Percentiles rank a stretch among this genome's conserved stretches.
phyloP scores from a whole-genome alignment of 2,113 vertebrate genomes.

The Sebastes schlegelii region DNA sequence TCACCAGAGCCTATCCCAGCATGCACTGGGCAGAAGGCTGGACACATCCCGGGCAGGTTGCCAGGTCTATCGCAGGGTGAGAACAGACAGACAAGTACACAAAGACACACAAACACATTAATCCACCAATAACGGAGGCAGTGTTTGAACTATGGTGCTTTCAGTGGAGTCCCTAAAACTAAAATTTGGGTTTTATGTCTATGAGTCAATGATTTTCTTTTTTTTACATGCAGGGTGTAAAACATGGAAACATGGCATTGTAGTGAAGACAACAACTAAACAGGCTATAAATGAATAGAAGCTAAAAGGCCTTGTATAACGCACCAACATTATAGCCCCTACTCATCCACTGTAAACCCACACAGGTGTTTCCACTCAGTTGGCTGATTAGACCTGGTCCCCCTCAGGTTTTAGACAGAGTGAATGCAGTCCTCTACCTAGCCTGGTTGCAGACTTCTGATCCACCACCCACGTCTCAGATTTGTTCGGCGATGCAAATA shows the following conservation, averaged over 20 bases:
- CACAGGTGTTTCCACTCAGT: constrained; percentile 34
- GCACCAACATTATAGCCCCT: neutral
- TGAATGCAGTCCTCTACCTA: neutral
- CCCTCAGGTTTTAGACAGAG: neutral
- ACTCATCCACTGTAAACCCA: constrained; percentile 7
- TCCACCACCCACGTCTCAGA: neutral
- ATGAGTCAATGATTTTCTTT: neutral
- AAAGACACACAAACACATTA: constrained; percentile 14
- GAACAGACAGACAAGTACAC: constrained; percentile 28
- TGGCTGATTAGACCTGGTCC: constrained; percentile 7
- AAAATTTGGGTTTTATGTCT: neutral
- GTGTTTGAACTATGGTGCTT: constrained; percentile 23
- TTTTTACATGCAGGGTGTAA: neutral
- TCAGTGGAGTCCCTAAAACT: constrained; percentile 10
- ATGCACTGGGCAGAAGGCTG: constrained; percentile 23
- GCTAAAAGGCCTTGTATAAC: neutral
- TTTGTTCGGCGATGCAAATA: neutral
- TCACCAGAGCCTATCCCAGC: constrained; percentile 33
- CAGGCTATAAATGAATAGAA: neutral
- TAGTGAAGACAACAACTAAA: neutral
- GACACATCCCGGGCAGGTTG: constrained; percentile 38
- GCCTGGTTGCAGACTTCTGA: neutral
- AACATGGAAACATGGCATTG: neutral
- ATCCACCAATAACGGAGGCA: constrained; percentile 4
- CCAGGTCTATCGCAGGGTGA: constrained; percentile 32